Base-by-base conservation (phyloP, 2,888 invertebrate species). In the Caenorhabditis japonica region DNA sequence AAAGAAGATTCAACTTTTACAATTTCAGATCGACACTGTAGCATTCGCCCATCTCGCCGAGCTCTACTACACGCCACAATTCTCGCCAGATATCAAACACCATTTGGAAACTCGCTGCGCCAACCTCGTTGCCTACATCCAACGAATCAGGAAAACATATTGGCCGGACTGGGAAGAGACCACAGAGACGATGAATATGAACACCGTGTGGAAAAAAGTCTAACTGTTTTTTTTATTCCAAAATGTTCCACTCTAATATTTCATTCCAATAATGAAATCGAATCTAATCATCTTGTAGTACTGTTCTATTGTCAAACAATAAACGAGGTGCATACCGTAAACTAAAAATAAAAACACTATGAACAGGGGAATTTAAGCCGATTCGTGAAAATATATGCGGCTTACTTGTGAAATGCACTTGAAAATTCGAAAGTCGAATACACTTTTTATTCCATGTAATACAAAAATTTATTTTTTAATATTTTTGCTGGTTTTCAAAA, bases 31-130 rank as follows among this genome's bases (percentile, higher is more conserved):
- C 90, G 97, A 97, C 89, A 93, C 94, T 70, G 94, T 94, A 30
- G 93, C 94, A 74, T 97, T 96, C 90, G 93, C 95, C 33, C 93
- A 94, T 88, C 91, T 96, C 87, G 93, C 94, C 81, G 95, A 95
- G 89, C 91, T 96, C 85, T 92, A 94, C 88, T 95, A 93, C 91
- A 92, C 95, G 85, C 94, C 95, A 89, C 94, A 94, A 88, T 93
- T 94, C 88, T 92, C 93, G 89, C 92, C 93, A 56, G 91, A 95
- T 88, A 92, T 94, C 83, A 94, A 94, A 88, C 93, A 92, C 88
- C 92, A 96, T 59, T 58, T 83, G 13, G 81, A 84, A 41, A 64
- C 73, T 38, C 64, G 49, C 38, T 75, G 76, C 1, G 77, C 79
- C 19, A 84, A 84, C 53, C 33, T 84, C 21, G 56, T 68, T n/a